phyloP scores from a whole-genome alignment of 2,888 invertebrate genomes.

The Athalia rosae region DNA sequence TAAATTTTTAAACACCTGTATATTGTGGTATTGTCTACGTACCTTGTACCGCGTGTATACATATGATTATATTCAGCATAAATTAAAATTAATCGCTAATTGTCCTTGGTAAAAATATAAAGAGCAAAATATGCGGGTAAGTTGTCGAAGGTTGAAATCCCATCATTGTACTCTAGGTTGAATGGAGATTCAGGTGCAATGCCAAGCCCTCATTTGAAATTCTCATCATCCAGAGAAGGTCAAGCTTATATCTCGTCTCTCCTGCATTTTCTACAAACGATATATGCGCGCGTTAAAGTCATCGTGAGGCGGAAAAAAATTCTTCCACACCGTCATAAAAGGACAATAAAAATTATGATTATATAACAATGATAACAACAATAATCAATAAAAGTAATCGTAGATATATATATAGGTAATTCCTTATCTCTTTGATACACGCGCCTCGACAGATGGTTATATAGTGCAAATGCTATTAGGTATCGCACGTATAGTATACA shows the following conservation, averaged over 20 bases:
- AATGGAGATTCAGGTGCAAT: constrained; percentile 60
- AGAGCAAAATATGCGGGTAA: constrained; percentile 49
- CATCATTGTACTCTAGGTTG: neutral
- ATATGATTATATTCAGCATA: constrained; percentile 38
- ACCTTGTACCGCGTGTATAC: neutral
- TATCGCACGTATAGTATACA: neutral
- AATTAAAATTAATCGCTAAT: constrained; percentile 34
- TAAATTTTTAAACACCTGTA: constrained; percentile 14
- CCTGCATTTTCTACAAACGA: neutral
- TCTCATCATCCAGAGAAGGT: neutral
- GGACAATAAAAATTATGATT: no score
- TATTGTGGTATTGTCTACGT: neutral
- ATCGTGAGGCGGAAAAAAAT: neutral
- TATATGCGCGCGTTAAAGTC: neutral
- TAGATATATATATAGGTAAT: neutral
- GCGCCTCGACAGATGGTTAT: constrained; percentile 51
- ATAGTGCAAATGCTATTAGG: constrained; percentile 51
- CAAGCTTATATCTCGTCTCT: neutral
- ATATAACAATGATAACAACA: no score
- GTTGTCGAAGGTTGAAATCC: constrained; percentile 8
- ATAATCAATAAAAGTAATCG: no score
- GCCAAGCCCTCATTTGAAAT: constrained; percentile 55
- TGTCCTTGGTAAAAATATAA: neutral
- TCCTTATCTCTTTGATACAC: constrained; percentile 50
- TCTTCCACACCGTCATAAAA: neutral